These are phyloP conservation scores for Micromesistius poutassou DNA, from an alignment of 2,797 vertebrate genomes.

Conservation along the genomic window DNA sequence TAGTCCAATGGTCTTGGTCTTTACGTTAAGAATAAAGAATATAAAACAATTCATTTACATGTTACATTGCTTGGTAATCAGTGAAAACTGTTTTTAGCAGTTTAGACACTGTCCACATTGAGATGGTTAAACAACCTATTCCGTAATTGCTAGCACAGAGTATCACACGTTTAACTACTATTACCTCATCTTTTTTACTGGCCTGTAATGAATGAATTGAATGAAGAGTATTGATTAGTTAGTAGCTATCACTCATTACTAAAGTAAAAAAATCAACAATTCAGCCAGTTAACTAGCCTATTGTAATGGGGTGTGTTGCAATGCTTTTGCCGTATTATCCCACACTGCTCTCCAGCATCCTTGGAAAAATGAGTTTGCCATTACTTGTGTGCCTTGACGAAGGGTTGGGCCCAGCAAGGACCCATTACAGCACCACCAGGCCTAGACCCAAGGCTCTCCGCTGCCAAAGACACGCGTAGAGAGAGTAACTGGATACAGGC, in stretches of 20 bases:
- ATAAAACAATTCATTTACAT: background rate
- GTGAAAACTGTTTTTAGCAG: conserved; percentile 27
- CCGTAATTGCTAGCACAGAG: conserved; percentile 28
- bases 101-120: conserved; percentile 20
- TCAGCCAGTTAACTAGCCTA: conserved; percentile 43
- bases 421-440: conserved; percentile 47
- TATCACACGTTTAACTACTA: conserved; percentile 34
- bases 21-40: background rate
- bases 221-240: conserved; percentile 42
- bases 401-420: conserved; percentile 43
- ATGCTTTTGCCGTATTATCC: conserved; percentile 55
- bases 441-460: conserved; percentile 36
- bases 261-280: conserved; percentile 37
- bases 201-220: conserved; percentile 31
- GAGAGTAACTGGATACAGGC: conserved; percentile 16
- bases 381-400: conserved; percentile 30
- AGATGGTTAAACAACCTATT: conserved; percentile 27
- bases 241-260: conserved; percentile 35
- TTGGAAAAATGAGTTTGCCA: conserved; percentile 55
- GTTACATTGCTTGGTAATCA: conserved; percentile 15
- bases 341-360: conserved; percentile 41
- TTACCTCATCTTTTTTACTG: conserved; percentile 50
- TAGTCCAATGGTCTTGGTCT: background rate
- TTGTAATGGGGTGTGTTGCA: conserved; percentile 56
- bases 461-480: conserved; percentile 42